A percentile compares a stretch with the other conserved stretches of the same genome.
These are phyloP conservation scores for Troilus luridus DNA, from an alignment of 2,888 invertebrate genomes.

Conservation along the genomic window DNA sequence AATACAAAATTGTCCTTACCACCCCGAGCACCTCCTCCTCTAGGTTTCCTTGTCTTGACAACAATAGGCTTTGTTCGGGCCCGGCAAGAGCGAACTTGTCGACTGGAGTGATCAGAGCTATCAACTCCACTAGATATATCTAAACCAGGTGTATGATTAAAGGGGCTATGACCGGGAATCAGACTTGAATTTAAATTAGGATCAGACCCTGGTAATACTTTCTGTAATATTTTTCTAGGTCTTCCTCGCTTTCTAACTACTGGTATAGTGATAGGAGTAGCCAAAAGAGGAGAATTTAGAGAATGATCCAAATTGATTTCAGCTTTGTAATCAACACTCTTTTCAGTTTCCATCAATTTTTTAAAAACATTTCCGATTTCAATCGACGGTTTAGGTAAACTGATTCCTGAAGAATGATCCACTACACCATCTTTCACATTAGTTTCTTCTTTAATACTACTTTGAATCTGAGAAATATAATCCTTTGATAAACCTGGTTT, in stretches of 20 bases:
- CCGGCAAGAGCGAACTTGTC: conserved; percentile 64
- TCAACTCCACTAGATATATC: conserved; percentile 60
- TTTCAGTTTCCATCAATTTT: conserved; percentile 58
- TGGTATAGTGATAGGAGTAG: neutral
- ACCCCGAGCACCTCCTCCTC: conserved; percentile 62
- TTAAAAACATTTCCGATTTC: conserved; percentile 63
- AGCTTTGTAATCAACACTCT: neutral
- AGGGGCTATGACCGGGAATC: neutral
- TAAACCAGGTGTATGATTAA: conserved; percentile 49
- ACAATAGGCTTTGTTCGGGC: conserved; percentile 64
- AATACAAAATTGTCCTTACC: conserved; percentile 17
- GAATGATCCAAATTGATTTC: neutral
- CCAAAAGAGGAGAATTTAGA: neutral
- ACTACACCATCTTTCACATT: neutral
- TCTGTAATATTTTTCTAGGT: conserved; percentile 60
- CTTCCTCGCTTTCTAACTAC: conserved; percentile 62
- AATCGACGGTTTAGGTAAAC: conserved; percentile 45
- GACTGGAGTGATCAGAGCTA: conserved; percentile 53
- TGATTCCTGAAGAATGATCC: conserved; percentile 22
- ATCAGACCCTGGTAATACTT: conserved; percentile 11
- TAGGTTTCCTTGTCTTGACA: conserved; percentile 63
- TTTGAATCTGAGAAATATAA: neutral
- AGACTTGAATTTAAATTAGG: neutral
- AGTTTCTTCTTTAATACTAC: conserved; percentile 19
- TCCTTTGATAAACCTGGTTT: conserved; percentile 41